Evolutionary conservation across 2,888 invertebrate species (phyloP).

Genomic region (Mimumesa dahlbomi): DNA sequence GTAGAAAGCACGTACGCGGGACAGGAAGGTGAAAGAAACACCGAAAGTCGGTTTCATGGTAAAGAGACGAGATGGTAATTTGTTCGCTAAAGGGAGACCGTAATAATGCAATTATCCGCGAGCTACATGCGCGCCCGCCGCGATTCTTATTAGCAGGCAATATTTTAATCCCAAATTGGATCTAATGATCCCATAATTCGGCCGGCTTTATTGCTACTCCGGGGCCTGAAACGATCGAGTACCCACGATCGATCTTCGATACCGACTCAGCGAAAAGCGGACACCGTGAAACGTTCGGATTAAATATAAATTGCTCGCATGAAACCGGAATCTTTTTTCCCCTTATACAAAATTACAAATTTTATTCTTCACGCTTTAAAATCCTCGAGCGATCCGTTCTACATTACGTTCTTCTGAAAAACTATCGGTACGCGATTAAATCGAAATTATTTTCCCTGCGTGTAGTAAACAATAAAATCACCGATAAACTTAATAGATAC

Average conservation of each 20-base stretch:
- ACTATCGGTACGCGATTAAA: too few relatives aligned
- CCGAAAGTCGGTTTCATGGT: conserved; percentile 21
- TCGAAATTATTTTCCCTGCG: too few relatives aligned
- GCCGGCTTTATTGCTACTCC: conserved; percentile 53
- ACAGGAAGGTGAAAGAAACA: not conserved
- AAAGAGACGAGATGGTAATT: conserved; percentile 61
- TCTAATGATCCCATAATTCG: conserved; percentile 71
- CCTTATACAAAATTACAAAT: too few relatives aligned
- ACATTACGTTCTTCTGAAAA: too few relatives aligned
- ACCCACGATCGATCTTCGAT: conserved; percentile 36
- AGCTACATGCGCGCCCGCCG: conserved; percentile 54
- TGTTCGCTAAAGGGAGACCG: conserved; percentile 62
- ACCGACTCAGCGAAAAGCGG: conserved; percentile 22
- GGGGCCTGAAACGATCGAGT: conserved; percentile 29
- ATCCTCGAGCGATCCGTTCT: too few relatives aligned
- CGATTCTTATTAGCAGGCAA: conserved; percentile 77
- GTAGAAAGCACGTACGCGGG: not conserved
- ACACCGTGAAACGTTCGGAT: too few relatives aligned
- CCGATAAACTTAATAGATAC: too few relatives aligned
- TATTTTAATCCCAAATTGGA: conserved; percentile 77
- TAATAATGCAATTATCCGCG: conserved; percentile 77
- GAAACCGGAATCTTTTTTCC: too few relatives aligned
- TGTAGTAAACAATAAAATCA: too few relatives aligned
- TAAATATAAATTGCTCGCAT: too few relatives aligned
- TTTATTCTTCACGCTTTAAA: too few relatives aligned